Conservation (phyloP, 2,888 invertebrate genomes). For the Cryptus viduatorius region DNA sequence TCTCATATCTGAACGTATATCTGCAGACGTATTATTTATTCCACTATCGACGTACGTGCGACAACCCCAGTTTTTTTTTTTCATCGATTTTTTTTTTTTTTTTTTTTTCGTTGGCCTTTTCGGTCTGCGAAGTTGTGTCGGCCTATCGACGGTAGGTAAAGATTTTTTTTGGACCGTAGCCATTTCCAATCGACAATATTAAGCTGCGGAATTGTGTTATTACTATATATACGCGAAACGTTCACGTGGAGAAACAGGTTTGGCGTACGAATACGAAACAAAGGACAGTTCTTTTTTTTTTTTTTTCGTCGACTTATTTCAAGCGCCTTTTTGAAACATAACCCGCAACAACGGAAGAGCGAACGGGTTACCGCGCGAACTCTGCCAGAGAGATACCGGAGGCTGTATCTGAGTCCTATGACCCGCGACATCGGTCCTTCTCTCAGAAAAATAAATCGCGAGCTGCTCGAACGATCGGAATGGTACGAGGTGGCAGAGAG, state of each 20-base stretch:
- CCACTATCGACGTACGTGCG: not conserved
- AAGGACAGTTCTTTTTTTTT: not conserved
- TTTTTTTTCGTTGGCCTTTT: conserved; percentile 6
- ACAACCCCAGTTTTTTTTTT: conserved; percentile 19
- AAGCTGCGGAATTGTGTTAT: conserved; percentile 57
- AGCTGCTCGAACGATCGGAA: conserved; percentile 67
- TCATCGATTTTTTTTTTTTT: conserved; percentile 12
- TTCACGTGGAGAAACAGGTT: not conserved
- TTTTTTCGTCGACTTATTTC: conserved; percentile 17
- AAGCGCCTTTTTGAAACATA: conserved; percentile 41
- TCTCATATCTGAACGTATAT: conserved; percentile 7
- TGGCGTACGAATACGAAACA: not conserved
- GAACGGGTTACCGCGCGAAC: conserved; percentile 1
- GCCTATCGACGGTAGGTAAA: conserved; percentile 23
- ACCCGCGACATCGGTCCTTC: conserved; percentile 74
- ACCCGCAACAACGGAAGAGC: conserved; percentile 10
- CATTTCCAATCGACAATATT: conserved; percentile 70
- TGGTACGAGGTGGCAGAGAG: not conserved
- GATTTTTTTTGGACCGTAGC: conserved; percentile 62
- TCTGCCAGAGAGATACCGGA: conserved; percentile 33
- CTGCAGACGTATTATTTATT: conserved; percentile 36
- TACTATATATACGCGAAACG: conserved; percentile 29
- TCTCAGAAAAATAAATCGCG: conserved; percentile 80
- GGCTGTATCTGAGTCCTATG: not conserved
- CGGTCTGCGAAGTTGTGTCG: conserved; percentile 13